These are phyloP conservation scores for Melanotaenia nigrans DNA, from an alignment of 2,797 vertebrate genomes.

Conservation along the genomic window DNA sequence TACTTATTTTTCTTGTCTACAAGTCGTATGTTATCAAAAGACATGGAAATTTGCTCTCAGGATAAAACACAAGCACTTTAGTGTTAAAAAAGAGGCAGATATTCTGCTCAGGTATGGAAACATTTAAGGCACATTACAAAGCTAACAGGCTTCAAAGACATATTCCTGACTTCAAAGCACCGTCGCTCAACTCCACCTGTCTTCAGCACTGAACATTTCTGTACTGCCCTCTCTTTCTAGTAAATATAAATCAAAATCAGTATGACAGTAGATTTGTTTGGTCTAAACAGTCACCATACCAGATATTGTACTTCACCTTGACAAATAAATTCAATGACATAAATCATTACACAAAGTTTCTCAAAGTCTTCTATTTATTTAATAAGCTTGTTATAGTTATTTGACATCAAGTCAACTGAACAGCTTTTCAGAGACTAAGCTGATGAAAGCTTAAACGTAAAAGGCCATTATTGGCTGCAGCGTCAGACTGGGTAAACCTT, in stretches of 20 bases:
- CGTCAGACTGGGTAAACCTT: constrained; percentile 43
- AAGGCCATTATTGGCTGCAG: constrained; percentile 12
- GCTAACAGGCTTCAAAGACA: constrained; percentile 76
- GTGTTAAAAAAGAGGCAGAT: constrained; percentile 17
- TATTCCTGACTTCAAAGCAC: constrained; percentile 72
- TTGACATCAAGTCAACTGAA: background rate
- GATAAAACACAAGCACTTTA: constrained; percentile 10
- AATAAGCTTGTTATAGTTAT: background rate
- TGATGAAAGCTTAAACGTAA: constrained; percentile 4
- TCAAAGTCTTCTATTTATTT: background rate
- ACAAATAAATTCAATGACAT: no score
- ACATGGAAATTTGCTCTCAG: constrained; percentile 22
- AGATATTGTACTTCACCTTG: background rate
- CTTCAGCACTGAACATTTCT: constrained; percentile 28
- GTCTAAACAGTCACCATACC: background rate
- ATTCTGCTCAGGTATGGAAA: constrained; percentile 64
- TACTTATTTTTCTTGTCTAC: background rate
- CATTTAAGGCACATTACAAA: constrained; percentile 75
- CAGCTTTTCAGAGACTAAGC: constrained; percentile 13
- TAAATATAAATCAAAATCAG: constrained; percentile 35
- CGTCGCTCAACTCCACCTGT: constrained; percentile 36
- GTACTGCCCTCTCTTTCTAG: constrained; percentile 12
- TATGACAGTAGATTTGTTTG: background rate
- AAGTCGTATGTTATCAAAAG: constrained; percentile 9
- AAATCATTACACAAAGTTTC: background rate